Evolutionary conservation across 1,140 invertebrate species (phyloP), one percentile per base, ranked within the genome.

Genomic region (Archivesica marissinica): DNA sequence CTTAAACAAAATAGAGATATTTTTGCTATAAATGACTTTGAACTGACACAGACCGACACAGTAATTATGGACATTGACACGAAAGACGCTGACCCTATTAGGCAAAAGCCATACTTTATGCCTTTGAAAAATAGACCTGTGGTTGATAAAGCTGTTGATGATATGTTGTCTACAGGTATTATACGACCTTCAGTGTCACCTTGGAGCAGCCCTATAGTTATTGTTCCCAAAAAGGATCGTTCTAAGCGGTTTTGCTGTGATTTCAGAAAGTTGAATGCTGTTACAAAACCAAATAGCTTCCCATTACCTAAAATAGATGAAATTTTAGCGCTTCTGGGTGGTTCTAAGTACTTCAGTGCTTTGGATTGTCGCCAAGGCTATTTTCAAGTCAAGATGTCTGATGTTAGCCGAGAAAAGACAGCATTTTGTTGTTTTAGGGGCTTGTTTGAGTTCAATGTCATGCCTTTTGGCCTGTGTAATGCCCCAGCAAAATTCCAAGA

Each of bases 271-370:
- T 30, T 76, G 2, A 76, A 76, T 59, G 30, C 7, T 6, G 33
- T 76, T 13, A 76, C 30, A 56, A 76, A 76, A 76, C 15, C 30
- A 52, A 52, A 76, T 56, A 17, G n/a, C 15, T 56, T n/a, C 3
- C 74, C 74, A 33, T 56, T 76, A 76, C 74, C 74, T 13, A 47
- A 52, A 35, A 76, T 76, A 25, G 74, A 76, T 59, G 74, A 56
- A 38, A 76, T 76, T 23, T 35, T 75, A 3, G n/a, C 70, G 13
- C 70, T 25, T 17, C 4, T 75, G 20, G 52, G n/a, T 6, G 52
- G 52, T 15, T 56, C 7, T n/a, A 13, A 25, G 23, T 56, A 56
- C 25, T 72, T 41, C 25, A 9, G 7, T 38, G 13, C 4, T 20
- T 33, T 72, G 47, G 68, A 72, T 13, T 28, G 30, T 20, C 9